These are phyloP conservation scores for Pimpla rufipes DNA, from an alignment of 2,888 invertebrate genomes.

Conservation along the genomic window DNA sequence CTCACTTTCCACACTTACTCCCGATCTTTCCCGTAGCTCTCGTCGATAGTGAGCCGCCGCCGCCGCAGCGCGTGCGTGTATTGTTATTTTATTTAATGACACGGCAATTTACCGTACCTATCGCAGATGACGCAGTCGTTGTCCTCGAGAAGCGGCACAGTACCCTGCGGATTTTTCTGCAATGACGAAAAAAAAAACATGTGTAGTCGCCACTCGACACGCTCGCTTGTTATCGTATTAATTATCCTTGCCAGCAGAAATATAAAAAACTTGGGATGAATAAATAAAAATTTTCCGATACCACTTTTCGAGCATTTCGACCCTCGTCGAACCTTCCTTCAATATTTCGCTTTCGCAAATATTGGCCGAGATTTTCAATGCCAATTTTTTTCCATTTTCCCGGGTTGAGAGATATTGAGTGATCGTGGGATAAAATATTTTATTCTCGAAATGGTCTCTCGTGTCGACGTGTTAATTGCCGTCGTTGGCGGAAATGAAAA, in stretches of 20 bases:
- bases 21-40: not conserved
- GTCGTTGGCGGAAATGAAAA: too few species aligned
- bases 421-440: too few species aligned
- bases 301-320: too few species aligned
- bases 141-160: slow-evolving; percentile 46
- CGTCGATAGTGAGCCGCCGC: too few species aligned
- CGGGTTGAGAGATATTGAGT: too few species aligned
- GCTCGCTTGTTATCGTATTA: slow-evolving; percentile 1
- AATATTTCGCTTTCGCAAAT: too few species aligned
- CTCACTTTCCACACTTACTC: not conserved
- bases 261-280: not conserved
- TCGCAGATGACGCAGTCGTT: slow-evolving; percentile 47
- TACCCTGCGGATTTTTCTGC: slow-evolving; percentile 35
- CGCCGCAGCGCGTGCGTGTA: not conserved
- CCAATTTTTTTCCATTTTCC: too few species aligned
- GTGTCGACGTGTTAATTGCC: too few species aligned
- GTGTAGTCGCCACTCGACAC: not conserved
- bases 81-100: not conserved
- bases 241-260: not conserved
- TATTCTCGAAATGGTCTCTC: too few species aligned
- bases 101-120: not conserved
- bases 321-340: too few species aligned
- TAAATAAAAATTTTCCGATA: too few species aligned
- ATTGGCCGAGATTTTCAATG: too few species aligned
- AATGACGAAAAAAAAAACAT: not conserved